These are phyloP conservation scores for Antheraea mylitta DNA, from an alignment of 1,140 invertebrate species.

Conservation along the genomic window DNA sequence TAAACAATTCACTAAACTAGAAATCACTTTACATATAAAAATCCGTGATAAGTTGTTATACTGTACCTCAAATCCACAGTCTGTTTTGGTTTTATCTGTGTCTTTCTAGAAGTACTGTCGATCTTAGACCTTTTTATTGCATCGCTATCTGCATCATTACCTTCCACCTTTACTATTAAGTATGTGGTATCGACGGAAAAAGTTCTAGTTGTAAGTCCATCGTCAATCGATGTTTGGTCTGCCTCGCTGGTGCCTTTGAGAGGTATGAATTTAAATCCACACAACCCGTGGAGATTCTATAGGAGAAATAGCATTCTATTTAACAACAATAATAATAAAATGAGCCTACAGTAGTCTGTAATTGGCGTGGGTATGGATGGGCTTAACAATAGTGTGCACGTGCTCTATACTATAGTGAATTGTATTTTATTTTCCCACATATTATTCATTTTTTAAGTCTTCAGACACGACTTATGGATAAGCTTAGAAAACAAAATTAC, in stretches of 20 bases:
- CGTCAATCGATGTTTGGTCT: slow-evolving; percentile 22
- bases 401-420: no score
- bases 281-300: slow-evolving; percentile 43
- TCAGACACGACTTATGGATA: no score
- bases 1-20: no score
- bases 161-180: slow-evolving; percentile 52
- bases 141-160: slow-evolving; percentile 30
- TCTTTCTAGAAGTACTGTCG: slow-evolving; percentile 38
- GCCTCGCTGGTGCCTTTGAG: slow-evolving; percentile 23
- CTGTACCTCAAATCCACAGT: slow-evolving; percentile 58
- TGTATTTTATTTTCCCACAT: no score
- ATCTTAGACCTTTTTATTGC: slow-evolving; percentile 38
- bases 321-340: background rate
- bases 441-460: no score
- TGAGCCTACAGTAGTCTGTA: no score
- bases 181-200: slow-evolving; percentile 50
- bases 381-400: no score
- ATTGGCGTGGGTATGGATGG: no score
- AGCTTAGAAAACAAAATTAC: no score
- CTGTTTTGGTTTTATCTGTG: slow-evolving; percentile 46
- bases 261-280: slow-evolving; percentile 56
- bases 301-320: background rate
- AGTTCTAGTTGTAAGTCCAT: slow-evolving; percentile 41
- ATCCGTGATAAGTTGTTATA: no score
- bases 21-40: no score